These are phyloP conservation scores for Andrena camellia DNA, from an alignment of 2,888 invertebrate genomes.

Conservation along the genomic window DNA sequence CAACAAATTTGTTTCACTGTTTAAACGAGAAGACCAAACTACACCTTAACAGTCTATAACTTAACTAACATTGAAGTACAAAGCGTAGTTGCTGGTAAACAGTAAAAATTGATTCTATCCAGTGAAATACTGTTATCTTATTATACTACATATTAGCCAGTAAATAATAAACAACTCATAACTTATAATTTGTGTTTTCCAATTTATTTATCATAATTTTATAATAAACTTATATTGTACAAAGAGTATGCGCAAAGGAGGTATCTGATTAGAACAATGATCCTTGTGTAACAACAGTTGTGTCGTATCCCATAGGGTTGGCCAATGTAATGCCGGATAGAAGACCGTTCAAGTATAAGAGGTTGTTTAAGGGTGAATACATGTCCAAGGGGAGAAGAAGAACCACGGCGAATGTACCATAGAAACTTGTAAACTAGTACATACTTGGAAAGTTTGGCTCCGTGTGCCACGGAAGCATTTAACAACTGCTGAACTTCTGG, in stretches of 20 bases:
- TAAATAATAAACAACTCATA: no score
- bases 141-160: no score
- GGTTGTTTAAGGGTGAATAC: constrained; percentile 50
- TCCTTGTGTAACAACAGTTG: background rate
- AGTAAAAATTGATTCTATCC: no score
- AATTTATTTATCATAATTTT: no score
- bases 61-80: no score
- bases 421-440: constrained; percentile 45
- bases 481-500: constrained; percentile 63
- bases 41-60: no score
- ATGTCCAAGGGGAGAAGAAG: constrained; percentile 32
- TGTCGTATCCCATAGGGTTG: background rate
- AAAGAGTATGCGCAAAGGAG: background rate
- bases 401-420: constrained; percentile 30
- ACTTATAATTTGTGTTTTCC: no score
- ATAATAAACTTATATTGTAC: background rate
- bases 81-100: no score
- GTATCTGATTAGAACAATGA: background rate
- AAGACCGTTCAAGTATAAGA: constrained; percentile 37
- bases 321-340: background rate
- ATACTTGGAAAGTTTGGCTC: constrained; percentile 48
- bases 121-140: no score
- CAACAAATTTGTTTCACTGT: no score
- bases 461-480: constrained; percentile 51
- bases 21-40: no score